Evolutionary conservation across 2,888 invertebrate genomes (phyloP), one percentile per base, ranked within the genome.

Genomic region (Himalopsyche anomala): DNA sequence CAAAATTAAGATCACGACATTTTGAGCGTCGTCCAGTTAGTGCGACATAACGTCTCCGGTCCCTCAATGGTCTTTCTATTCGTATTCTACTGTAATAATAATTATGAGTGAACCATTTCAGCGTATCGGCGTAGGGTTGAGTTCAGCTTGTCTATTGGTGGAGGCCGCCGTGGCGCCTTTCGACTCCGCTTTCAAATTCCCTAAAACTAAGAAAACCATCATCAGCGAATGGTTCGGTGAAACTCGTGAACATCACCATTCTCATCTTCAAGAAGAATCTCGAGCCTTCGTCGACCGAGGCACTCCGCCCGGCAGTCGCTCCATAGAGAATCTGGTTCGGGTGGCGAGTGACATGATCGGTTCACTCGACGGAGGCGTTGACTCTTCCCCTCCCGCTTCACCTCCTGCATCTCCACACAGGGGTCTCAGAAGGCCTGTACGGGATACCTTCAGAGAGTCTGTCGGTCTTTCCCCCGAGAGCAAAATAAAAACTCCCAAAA

Each of bases 171-270:
- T 97, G 5, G 97, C 96, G 5, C 97, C 96, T 0, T 92, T 96
- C 8, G 97, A 96, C 88, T 95, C 95, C 1, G 97, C 96, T 83
- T 98, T 98, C 90, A 98, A 98, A 91, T 96, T 97, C 90, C 98
- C 98, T 0, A 98, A 98, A 92, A 98, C 98, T 0, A 98, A 98
- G 91, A 98, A 98, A 92, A 95, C 95, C 0, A 94, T 98, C 90
- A 97, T 98, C 94, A 97, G 96, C 88, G 98, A 97, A 90, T 98
- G 98, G 98, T 92, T 98, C 84, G 96, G 96, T 89, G 96, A 97
- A 90, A 95, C 95, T 81, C 95, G 95, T 56, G 94, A 94, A 86
- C 89, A 92, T 92, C 92, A 92, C 1, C 92, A 92, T 0, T 92
- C 92, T 0, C 92, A 92, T 3, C 19, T 74, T 36, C 19, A 36